Evolutionary conservation across 2,888 invertebrate species (phyloP).

Genomic region (Amphipyra tragopoginis): DNA sequence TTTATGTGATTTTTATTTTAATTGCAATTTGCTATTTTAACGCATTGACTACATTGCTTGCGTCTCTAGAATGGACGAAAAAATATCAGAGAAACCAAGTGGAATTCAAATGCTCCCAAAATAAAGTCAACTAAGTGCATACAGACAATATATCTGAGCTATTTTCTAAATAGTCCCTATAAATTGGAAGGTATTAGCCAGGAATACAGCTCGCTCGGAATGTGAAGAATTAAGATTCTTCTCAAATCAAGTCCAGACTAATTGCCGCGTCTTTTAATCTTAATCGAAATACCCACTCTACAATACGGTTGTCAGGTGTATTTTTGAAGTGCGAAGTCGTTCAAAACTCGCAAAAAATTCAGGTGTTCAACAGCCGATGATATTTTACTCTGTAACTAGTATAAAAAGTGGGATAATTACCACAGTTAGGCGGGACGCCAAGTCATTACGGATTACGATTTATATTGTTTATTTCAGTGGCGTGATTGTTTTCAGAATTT

Average conservation of each 20-base stretch:
- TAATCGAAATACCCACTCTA: slow-evolving; percentile 16
- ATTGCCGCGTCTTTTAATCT: slow-evolving; percentile 12
- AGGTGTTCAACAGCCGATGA: slow-evolving; percentile 58
- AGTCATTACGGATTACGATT: slow-evolving; percentile 62
- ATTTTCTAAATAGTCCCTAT: slow-evolving; percentile 31
- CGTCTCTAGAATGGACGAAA: background rate
- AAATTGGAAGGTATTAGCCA: slow-evolving; percentile 21
- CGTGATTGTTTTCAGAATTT: slow-evolving; percentile 29
- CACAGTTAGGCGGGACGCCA: slow-evolving; percentile 66
- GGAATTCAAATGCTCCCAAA: background rate
- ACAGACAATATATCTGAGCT: background rate
- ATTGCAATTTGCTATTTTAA: too few relatives aligned
- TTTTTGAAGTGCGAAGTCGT: slow-evolving; percentile 1
- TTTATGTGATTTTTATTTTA: too few relatives aligned
- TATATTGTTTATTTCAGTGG: slow-evolving; percentile 37
- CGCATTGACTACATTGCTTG: background rate
- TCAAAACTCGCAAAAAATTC: slow-evolving; percentile 23
- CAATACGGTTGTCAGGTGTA: slow-evolving; percentile 30
- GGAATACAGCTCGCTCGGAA: slow-evolving; percentile 3
- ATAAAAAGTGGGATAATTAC: slow-evolving; percentile 61
- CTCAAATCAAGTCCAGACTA: slow-evolving; percentile 2
- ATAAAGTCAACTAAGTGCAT: slow-evolving; percentile 2
- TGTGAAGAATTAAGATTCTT: slow-evolving; percentile 14
- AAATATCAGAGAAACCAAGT: background rate
- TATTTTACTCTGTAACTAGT: slow-evolving; percentile 40